phyloP scores from a whole-genome alignment of 1,140 invertebrate species.

The Dendroctonus ponderosae region DNA sequence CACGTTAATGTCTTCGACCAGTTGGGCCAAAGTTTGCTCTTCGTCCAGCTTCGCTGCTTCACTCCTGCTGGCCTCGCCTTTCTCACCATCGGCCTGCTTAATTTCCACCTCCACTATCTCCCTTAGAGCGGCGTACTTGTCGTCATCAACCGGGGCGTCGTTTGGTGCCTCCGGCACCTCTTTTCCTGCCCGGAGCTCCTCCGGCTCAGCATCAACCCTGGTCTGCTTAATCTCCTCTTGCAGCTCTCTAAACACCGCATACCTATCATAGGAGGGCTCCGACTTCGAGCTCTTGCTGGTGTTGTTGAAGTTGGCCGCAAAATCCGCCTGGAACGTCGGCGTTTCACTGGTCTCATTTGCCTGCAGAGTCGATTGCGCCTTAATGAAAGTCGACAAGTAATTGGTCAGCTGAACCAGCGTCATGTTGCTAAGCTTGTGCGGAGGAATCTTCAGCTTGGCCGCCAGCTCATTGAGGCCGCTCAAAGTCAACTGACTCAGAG shows the following conservation, averaged over 20 bases:
- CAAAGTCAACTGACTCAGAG: conserved; percentile 76
- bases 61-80: not conserved
- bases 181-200: conserved; percentile 50
- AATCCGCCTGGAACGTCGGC: conserved; percentile 58
- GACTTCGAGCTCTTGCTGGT: conserved; percentile 54
- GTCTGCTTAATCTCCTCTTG: conserved; percentile 63
- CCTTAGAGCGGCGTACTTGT: conserved; percentile 68
- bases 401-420: conserved; percentile 80
- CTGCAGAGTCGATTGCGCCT: conserved; percentile 46
- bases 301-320: conserved; percentile 60
- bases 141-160: conserved; percentile 50
- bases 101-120: conserved; percentile 61
- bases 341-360: conserved; percentile 3
- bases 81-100: conserved; percentile 23
- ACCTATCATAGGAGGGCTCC: conserved; percentile 63
- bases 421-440: conserved; percentile 75
- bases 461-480: conserved; percentile 78
- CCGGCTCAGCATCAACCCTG: conserved; percentile 51
- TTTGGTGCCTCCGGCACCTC: conserved; percentile 16
- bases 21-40: conserved; percentile 13
- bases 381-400: conserved; percentile 68
- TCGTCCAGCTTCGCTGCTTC: conserved; percentile 19
- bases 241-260: conserved; percentile 82
- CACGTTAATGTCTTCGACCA: conserved; percentile 36
- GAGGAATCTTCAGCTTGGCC: conserved; percentile 69